Evolutionary conservation across 1,140 invertebrate genomes (phyloP).

Genomic region (Sycophaga agraensis): DNA sequence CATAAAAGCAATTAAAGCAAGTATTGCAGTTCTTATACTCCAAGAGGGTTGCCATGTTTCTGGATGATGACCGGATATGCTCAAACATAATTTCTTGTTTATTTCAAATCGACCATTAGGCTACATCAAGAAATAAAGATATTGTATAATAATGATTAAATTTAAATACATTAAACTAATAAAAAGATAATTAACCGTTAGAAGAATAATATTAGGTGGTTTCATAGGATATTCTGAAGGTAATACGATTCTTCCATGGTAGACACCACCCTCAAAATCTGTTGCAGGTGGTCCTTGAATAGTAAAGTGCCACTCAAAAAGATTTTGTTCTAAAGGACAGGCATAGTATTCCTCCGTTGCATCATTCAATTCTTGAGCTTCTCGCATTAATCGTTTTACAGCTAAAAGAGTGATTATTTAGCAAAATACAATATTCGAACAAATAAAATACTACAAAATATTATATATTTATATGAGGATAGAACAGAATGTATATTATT

Average conservation of each 20-base stretch:
- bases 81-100: conserved; percentile 94
- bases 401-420: conserved; percentile 58
- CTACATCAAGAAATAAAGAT: conserved; percentile 52
- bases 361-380: conserved; percentile 82
- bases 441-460: background rate
- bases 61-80: conserved; percentile 96
- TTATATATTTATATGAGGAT: background rate
- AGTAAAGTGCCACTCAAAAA: conserved; percentile 99
- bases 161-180: background rate
- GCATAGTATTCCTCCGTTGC: conserved; percentile 90
- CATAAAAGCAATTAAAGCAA: conserved; percentile 95
- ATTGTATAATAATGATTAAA: background rate
- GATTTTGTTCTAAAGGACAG: conserved; percentile 89
- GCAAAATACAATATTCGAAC: background rate
- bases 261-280: conserved; percentile 87
- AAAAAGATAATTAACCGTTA: conserved; percentile 70
- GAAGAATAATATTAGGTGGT: conserved; percentile 91
- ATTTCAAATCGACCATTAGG: conserved; percentile 94
- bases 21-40: conserved; percentile 91
- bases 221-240: conserved; percentile 96
- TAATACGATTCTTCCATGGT: conserved; percentile 89
- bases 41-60: conserved; percentile 97
- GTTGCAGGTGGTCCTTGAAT: conserved; percentile 83
- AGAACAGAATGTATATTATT: background rate
- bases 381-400: conserved; percentile 91